Evolutionary conservation across 2,113 vertebrate species (phyloP).

Genomic region (Myrmecobius fasciatus): DNA sequence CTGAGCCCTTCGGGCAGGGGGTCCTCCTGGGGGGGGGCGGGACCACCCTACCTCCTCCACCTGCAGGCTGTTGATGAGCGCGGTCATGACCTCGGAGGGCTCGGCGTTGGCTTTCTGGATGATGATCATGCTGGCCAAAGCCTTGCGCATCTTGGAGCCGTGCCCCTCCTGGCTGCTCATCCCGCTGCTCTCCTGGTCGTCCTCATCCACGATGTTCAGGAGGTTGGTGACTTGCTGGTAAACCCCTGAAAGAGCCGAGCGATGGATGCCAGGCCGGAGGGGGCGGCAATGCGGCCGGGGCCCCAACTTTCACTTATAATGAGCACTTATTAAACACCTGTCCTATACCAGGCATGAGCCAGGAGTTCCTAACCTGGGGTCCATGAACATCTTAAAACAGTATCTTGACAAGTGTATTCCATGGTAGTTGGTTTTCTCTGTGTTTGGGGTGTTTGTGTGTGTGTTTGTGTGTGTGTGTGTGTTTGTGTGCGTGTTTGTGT

Average conservation of each 20-base stretch:
- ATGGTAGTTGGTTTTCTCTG: too few relatives aligned
- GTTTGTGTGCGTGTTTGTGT: too few relatives aligned
- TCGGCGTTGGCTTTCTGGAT: slow-evolving; percentile 57
- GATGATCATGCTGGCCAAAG: slow-evolving; percentile 68
- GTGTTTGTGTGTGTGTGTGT: too few relatives aligned
- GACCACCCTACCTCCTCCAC: slow-evolving; percentile 55
- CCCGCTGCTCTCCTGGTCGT: not conserved
- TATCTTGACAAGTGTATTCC: too few relatives aligned
- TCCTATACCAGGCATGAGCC: too few relatives aligned
- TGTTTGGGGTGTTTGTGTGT: too few relatives aligned
- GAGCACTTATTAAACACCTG: too few relatives aligned
- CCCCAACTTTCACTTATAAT: too few relatives aligned
- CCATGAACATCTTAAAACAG: not conserved
- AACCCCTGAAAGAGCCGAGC: slow-evolving; percentile 50
- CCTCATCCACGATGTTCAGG: slow-evolving; percentile 70
- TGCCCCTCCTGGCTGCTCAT: not conserved
- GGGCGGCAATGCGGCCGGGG: too few relatives aligned
- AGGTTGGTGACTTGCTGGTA: slow-evolving; percentile 75
- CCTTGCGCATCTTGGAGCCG: slow-evolving; percentile 67
- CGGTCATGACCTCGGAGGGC: slow-evolving; percentile 43
- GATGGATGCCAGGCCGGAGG: too few relatives aligned
- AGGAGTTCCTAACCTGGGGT: not conserved
- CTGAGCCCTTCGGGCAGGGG: too few relatives aligned
- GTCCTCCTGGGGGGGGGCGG: too few relatives aligned
- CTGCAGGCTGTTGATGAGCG: slow-evolving; percentile 62